Evolutionary conservation across 1,140 invertebrate genomes (phyloP), one percentile per base, ranked within the genome.

Genomic region (Lineus longissimus): DNA sequence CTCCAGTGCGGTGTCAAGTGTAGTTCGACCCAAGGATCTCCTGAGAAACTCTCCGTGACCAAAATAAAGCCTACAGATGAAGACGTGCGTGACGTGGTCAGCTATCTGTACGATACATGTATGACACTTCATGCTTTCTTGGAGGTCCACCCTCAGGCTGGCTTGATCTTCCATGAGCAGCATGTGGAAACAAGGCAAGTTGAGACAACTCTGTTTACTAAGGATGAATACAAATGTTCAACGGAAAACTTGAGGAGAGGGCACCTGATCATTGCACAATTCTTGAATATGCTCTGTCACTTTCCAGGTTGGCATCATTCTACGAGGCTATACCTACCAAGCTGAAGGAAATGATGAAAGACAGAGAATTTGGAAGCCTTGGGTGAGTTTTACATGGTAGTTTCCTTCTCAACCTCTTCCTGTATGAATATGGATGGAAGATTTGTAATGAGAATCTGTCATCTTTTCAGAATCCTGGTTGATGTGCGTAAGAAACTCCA

Each of bases 41-140:
- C 76, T 15, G 60, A 72, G 64, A 79, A 76, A 64, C 63, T 77
- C 13, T 31, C 31, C 29, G 57, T 63, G n/a, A 54, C 25, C 33
- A 19, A 56, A 9, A 51, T 33, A 13, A 64, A 64, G 13, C 71
- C 79, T 60, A 51, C 70, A 23, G 60, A 59, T 2, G 60, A 70
- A 25, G 79, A 84, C 1, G 81, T 91, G 22, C 83, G 86, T 63
- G 89, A 91, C 76, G 76, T 91, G n/a, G 82, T 89, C n/a, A 71
- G 88, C 27, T 89, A 89, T 71, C 70, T 90, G 17, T 69, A 89
- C 63, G 91, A 93, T 74, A 88, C 86, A 40, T 83, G 87, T 7
- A 84, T 86, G 62, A 91, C 88, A 0, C 70, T 91, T 47, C 82
- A 82, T 61, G 73, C 86, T 67, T 88, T 91, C 68, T 64, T 91